A percentile compares a stretch with the other conserved stretches of the same genome.
These are phyloP conservation scores for Hylaeus volcanicus DNA, from an alignment of 1,140 invertebrate genomes.

Conservation along the genomic window DNA sequence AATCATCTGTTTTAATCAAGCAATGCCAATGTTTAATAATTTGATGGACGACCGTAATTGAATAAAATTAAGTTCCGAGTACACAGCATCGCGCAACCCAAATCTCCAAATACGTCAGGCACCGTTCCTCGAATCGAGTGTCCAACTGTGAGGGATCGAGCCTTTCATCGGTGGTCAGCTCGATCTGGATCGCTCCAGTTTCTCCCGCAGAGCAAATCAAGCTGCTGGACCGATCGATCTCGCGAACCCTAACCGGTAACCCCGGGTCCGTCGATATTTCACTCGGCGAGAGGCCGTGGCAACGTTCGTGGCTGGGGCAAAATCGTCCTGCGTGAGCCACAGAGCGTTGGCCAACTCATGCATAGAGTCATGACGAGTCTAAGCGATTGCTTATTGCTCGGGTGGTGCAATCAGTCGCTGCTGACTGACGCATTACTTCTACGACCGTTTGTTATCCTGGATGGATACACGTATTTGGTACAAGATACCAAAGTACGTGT, in stretches of 20 bases:
- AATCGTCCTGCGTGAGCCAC: conserved; percentile 45
- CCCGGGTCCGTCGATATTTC: conserved; percentile 58
- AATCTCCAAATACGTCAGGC: not conserved
- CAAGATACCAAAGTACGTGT: not conserved
- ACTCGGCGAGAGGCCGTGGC: conserved; percentile 49
- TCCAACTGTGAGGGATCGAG: not conserved
- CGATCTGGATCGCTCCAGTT: conserved; percentile 26
- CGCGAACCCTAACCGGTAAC: conserved; percentile 37
- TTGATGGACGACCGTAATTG: too few species aligned
- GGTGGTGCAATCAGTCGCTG: conserved; percentile 58
- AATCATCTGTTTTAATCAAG: too few species aligned
- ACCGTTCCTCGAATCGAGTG: not conserved
- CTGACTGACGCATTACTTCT: conserved; percentile 57
- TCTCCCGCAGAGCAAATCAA: conserved; percentile 26
- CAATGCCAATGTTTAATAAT: too few species aligned
- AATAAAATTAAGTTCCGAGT: too few species aligned
- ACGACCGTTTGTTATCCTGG: conserved; percentile 64
- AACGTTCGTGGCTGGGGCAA: conserved; percentile 21
- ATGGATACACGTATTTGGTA: not conserved
- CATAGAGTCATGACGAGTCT: conserved; percentile 69
- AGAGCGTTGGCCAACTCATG: conserved; percentile 65
- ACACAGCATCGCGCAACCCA: not conserved
- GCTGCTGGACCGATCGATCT: not conserved
- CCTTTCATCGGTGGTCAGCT: not conserved
- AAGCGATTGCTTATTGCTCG: conserved; percentile 70